Base-by-base conservation (phyloP, 1,140 invertebrate genomes). In the Bombus superbus region DNA sequence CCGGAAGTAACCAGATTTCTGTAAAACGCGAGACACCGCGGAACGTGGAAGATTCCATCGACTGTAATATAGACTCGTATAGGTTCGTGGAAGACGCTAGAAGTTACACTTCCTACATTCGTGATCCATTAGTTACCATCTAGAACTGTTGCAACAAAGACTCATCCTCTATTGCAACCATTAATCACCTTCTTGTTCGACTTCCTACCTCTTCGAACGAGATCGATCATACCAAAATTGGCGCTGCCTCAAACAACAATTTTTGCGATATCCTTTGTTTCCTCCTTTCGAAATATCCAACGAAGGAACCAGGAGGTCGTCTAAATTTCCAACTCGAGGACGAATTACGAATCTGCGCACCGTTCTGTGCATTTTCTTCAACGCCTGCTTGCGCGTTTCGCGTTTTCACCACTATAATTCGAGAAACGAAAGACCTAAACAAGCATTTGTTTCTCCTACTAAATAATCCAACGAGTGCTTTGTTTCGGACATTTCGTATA, bases 91-190 rank as follows among this genome's bases (percentile, higher is more conserved):
- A 44, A 38, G 25, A 76, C 6, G 10, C 3, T 42, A 8, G 5
- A 64, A 64, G 6, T 18, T 25, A 32, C 32, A 44, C 53, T 76
- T 76, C 28, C 74, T 76, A 40, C 57, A 9, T 25, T 59, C 75
- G 35, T 18, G 74, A 57, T 77, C 57, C 75, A 77, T 77, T 77
- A 77, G 75, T 77, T 77, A 77, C 57, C 1, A 62, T 64, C 53
- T 35, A 53, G 75, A 77, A 53, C 73, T 75, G 38, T 53, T 42
- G 75, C 57, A 77, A 64, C 75, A 62, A n/a, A 77, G 11, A 40
- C 38, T 42, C 28, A 6, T 77, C 57, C 62, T 42, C 57, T 38
- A 32, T 42, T 40, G 35, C 25, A 22, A 22, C 25, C 57, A 77
- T 77, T 77, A 77, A 59, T 77, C 53, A 77, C 38, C 40, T 64